A percentile compares a stretch with the other conserved stretches of the same genome.
Conservation (phyloP, 2,797 vertebrate genomes). For the Semotilus atromaculatus region DNA sequence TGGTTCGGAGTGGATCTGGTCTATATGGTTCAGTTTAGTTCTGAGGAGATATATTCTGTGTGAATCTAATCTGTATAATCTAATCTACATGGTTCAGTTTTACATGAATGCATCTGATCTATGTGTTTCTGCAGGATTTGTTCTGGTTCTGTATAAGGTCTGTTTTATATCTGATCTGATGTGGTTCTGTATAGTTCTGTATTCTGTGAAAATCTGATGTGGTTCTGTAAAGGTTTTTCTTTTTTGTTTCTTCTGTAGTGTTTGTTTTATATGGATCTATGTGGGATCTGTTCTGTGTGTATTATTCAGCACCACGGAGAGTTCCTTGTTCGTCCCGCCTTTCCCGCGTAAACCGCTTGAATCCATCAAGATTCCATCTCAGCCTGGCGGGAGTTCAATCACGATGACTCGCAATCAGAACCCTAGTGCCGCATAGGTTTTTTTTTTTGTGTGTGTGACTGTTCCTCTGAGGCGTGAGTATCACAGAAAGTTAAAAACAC, state of each 20-base stretch:
- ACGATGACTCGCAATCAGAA: constrained; percentile 1
- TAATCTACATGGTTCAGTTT: not conserved
- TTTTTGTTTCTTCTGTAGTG: not conserved
- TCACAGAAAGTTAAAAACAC: constrained; percentile 40
- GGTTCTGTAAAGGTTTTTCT: not conserved
- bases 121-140: too few species aligned
- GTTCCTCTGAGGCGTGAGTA: not conserved
- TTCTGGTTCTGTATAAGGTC: not conserved
- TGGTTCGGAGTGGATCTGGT: too few species aligned
- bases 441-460: not conserved
- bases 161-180: not conserved
- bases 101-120: too few species aligned
- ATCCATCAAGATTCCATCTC: not conserved
- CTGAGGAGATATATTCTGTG: not conserved
- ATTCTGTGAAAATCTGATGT: not conserved
- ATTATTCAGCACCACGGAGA: constrained; percentile 42
- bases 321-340: not conserved
- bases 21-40: not conserved
- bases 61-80: not conserved
- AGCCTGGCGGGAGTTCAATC: not conserved
- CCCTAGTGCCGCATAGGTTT: not conserved
- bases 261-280: not conserved
- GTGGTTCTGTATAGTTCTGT: not conserved
- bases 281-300: not conserved
- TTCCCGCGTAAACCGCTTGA: not conserved